Evolutionary conservation across 2,888 invertebrate genomes (phyloP).

Genomic region (Melinaea menophilus): DNA sequence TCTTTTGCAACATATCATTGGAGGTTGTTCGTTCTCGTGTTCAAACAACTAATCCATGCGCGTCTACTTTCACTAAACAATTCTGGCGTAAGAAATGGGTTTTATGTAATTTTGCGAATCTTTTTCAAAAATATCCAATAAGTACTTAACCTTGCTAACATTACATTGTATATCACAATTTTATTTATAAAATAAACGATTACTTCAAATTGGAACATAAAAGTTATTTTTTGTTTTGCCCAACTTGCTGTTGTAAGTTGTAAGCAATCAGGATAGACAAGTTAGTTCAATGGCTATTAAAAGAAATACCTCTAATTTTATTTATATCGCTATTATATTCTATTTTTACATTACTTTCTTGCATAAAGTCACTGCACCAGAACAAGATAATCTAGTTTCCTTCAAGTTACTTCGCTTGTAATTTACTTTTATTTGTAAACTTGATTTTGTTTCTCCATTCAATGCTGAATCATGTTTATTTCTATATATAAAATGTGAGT

Average conservation of each 20-base stretch:
- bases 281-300: conserved; percentile 6
- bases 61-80: conserved; percentile 57
- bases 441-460: conserved; percentile 1
- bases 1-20: not conserved
- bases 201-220: too few relatives aligned
- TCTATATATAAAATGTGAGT: not conserved
- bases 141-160: too few relatives aligned
- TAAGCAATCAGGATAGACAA: conserved; percentile 3
- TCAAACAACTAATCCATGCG: conserved; percentile 1
- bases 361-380: conserved; percentile 6
- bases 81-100: conserved; percentile 56
- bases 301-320: conserved; percentile 2
- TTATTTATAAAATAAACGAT: too few relatives aligned
- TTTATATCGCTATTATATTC: not conserved
- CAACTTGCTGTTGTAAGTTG: too few relatives aligned
- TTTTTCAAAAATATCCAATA: conserved; percentile 10
- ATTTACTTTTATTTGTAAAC: conserved; percentile 7
- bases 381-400: conserved; percentile 50
- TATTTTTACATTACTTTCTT: conserved; percentile 5
- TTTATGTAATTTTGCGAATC: conserved; percentile 51
- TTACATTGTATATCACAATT: too few relatives aligned
- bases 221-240: too few relatives aligned
- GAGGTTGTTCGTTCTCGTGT: conserved; percentile 1
- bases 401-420: conserved; percentile 32
- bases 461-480: not conserved